A percentile compares a stretch with the other conserved stretches of the same genome.
Conservation (phyloP, 2,888 invertebrate genomes). For the Drosophila flavopinicola region DNA sequence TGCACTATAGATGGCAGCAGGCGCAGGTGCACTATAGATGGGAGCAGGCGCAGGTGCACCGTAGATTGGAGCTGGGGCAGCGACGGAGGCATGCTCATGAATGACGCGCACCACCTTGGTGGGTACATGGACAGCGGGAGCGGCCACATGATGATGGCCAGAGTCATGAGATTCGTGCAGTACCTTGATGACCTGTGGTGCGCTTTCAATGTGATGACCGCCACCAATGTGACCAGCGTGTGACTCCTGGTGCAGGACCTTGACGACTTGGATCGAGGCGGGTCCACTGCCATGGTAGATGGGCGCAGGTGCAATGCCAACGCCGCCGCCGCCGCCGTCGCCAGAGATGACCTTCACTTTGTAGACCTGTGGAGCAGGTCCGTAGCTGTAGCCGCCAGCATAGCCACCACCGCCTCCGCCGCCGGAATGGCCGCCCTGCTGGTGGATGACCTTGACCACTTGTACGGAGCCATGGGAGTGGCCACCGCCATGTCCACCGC, state of each 20-base stretch:
- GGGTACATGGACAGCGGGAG: conserved; percentile 29
- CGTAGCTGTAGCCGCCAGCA: conserved; percentile 64
- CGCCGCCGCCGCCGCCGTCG: too few species aligned
- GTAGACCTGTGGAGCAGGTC: conserved; percentile 62
- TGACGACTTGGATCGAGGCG: conserved; percentile 66
- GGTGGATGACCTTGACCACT: conserved; percentile 61
- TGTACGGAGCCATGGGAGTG: conserved; percentile 39
- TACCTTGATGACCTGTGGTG: conserved; percentile 59
- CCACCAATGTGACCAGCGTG: conserved; percentile 23
- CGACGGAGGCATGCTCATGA: conserved; percentile 66
- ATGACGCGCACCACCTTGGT: conserved; percentile 77
- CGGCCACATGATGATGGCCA: conserved; percentile 12
- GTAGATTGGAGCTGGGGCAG: conserved; percentile 33
- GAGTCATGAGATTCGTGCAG: conserved; percentile 61
- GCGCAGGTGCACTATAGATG: conserved; percentile 33
- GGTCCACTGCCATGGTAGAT: conserved; percentile 33
- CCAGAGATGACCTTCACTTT: conserved; percentile 73
- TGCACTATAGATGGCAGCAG: conserved; percentile 36
- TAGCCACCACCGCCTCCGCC: conserved; percentile 41
- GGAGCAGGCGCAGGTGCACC: conserved; percentile 30
- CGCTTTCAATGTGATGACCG: conserved; percentile 46
- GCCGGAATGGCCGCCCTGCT: conserved; percentile 50
- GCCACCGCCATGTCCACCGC: conserved; percentile 35
- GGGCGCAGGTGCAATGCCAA: conserved; percentile 46
- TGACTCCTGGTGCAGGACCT: conserved; percentile 66